A percentile compares a stretch with the other conserved stretches of the same genome.
These are phyloP conservation scores for Tretioscincus oriximinensis DNA, from an alignment of 2,113 vertebrate genomes.

Conservation along the genomic window DNA sequence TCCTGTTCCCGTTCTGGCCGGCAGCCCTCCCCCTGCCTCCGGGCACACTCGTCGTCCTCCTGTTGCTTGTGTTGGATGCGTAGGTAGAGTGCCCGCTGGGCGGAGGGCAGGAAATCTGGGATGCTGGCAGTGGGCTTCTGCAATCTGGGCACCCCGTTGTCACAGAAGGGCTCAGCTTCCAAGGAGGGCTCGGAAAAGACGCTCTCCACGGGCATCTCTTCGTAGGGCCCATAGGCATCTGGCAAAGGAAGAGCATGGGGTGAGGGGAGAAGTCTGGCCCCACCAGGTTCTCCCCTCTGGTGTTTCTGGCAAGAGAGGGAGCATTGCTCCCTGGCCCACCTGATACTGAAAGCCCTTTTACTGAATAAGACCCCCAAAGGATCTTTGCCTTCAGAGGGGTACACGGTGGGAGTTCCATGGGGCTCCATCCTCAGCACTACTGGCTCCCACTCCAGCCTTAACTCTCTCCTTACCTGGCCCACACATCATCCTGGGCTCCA, in stretches of 20 bases:
- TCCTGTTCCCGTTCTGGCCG: conserved; percentile 75
- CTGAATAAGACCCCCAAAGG: no score
- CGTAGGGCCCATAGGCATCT: conserved; percentile 81
- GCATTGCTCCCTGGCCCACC: no score
- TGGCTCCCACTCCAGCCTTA: no score
- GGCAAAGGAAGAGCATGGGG: conserved; percentile 44
- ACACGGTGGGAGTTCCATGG: no score
- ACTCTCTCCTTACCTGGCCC: conserved; percentile 60
- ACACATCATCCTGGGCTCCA: conserved; percentile 70
- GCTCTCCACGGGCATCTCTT: conserved; percentile 63
- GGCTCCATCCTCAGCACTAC: no score
- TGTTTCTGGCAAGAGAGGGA: no score
- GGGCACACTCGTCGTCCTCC: conserved; percentile 89
- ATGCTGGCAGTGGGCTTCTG: conserved; percentile 73
- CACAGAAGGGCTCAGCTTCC: conserved; percentile 66
- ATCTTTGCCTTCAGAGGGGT: no score
- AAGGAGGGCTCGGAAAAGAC: conserved; percentile 67
- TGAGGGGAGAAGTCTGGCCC: no score
- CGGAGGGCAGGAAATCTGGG: conserved; percentile 90
- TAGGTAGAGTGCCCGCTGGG: conserved; percentile 90
- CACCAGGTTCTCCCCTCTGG: no score
- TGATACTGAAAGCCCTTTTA: no score
- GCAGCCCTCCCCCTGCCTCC: conserved; percentile 82
- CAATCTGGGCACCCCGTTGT: conserved; percentile 70
- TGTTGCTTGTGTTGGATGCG: conserved; percentile 96